Conservation (phyloP, 92 coral and sea anemone species). For the Chrysogorgia sp. region DNA sequence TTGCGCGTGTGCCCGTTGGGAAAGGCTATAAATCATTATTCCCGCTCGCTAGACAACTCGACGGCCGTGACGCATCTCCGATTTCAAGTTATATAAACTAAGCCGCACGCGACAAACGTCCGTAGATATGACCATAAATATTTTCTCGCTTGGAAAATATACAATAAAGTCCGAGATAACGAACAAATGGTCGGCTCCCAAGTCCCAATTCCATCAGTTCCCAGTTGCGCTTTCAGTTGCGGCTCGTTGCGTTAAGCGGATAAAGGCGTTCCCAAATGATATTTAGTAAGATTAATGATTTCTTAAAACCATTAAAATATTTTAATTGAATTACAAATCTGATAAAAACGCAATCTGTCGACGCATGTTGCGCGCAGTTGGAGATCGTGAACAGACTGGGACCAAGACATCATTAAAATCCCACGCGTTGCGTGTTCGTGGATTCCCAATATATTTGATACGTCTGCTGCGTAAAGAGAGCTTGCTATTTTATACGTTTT, state of each 20-base stretch:
- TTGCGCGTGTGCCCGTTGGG: background rate
- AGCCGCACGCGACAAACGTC: background rate
- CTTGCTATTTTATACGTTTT: background rate
- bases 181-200: background rate
- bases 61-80: slow-evolving; percentile 9
- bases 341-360: no score
- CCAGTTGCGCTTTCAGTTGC: background rate
- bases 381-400: no score
- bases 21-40: slow-evolving; percentile 36
- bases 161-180: no score
- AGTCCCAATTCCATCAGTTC: background rate
- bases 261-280: slow-evolving; percentile 27
- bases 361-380: no score
- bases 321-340: slow-evolving; percentile 2
- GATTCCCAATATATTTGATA: background rate
- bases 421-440: background rate
- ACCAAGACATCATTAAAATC: background rate
- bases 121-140: background rate
- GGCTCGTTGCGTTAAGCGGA: background rate
- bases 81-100: background rate
- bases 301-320: background rate
- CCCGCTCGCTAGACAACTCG: background rate
- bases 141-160: no score
- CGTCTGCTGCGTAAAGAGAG: background rate
- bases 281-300: slow-evolving; percentile 27